Conservation (phyloP, 2,113 vertebrate species). For the Labeo catla region DNA sequence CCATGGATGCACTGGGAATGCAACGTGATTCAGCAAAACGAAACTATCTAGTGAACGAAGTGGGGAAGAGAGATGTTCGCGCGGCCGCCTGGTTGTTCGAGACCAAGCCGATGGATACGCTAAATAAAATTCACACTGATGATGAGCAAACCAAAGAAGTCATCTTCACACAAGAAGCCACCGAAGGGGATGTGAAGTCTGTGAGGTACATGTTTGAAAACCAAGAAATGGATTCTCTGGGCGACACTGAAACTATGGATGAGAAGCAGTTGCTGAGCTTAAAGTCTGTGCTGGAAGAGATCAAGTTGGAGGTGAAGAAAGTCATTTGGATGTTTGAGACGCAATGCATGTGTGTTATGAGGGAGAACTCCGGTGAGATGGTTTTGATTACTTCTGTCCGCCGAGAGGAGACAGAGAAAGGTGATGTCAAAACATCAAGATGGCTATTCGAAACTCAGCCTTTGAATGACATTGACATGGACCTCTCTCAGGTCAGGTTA, state of each 20-base stretch:
- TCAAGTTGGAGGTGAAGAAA: slow-evolving; percentile 82
- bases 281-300: slow-evolving; percentile 84
- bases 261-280: slow-evolving; percentile 80
- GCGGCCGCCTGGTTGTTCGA: slow-evolving; percentile 83
- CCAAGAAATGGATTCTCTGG: slow-evolving; percentile 78
- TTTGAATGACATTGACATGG: slow-evolving; percentile 78
- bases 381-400: slow-evolving; percentile 83
- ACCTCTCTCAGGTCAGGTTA: slow-evolving; percentile 77
- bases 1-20: slow-evolving; percentile 72
- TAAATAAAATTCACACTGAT: slow-evolving; percentile 80
- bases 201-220: slow-evolving; percentile 86
- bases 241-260: slow-evolving; percentile 82
- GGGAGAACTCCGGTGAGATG: slow-evolving; percentile 82
- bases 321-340: slow-evolving; percentile 85
- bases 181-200: slow-evolving; percentile 77
- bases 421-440: slow-evolving; percentile 80
- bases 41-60: slow-evolving; percentile 75
- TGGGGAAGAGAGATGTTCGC: slow-evolving; percentile 78
- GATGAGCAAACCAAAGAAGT: slow-evolving; percentile 73
- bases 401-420: slow-evolving; percentile 83
- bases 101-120: slow-evolving; percentile 80
- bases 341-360: slow-evolving; percentile 83
- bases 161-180: slow-evolving; percentile 76
- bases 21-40: slow-evolving; percentile 64
- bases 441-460: slow-evolving; percentile 86